phyloP scores from a whole-genome alignment of 2,888 invertebrate genomes.

The Enchytraeus crypticus region DNA sequence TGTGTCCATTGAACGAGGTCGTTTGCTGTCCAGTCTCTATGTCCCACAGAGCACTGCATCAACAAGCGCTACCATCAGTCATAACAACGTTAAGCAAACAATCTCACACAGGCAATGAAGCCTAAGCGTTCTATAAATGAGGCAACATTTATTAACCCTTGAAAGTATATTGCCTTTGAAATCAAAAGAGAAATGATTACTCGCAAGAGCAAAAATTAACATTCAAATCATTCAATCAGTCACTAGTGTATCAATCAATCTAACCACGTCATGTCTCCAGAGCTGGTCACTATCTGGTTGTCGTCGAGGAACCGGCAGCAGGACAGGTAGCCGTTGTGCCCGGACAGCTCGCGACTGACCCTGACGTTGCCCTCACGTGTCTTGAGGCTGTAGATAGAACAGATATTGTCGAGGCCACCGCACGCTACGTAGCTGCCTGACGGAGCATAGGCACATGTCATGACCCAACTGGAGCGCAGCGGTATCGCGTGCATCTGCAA shows the following conservation, averaged over 20 bases:
- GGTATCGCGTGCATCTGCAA: conserved; percentile 84
- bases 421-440: conserved; percentile 98
- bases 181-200: background rate
- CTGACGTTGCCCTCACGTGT: conserved; percentile 82
- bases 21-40: conserved; percentile 99
- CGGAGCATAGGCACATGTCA: conserved; percentile 99
- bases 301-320: conserved; percentile 99
- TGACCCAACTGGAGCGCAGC: conserved; percentile 97
- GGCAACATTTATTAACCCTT: background rate
- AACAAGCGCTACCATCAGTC: background rate
- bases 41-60: conserved; percentile 88
- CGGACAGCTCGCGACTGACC: conserved; percentile 95
- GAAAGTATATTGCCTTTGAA: background rate
- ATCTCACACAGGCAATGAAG: no score
- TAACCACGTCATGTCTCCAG: conserved; percentile 97
- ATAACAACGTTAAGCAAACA: no score
- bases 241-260: conserved; percentile 25
- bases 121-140: no score
- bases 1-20: conserved; percentile 96
- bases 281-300: conserved; percentile 98
- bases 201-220: background rate
- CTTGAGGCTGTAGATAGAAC: conserved; percentile 69
- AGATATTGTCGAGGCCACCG: conserved; percentile 99
- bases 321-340: conserved; percentile 97
- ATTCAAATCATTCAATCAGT: background rate